phyloP scores from a whole-genome alignment of 2,113 vertebrate species.

The Gallinago paraguaiae region DNA sequence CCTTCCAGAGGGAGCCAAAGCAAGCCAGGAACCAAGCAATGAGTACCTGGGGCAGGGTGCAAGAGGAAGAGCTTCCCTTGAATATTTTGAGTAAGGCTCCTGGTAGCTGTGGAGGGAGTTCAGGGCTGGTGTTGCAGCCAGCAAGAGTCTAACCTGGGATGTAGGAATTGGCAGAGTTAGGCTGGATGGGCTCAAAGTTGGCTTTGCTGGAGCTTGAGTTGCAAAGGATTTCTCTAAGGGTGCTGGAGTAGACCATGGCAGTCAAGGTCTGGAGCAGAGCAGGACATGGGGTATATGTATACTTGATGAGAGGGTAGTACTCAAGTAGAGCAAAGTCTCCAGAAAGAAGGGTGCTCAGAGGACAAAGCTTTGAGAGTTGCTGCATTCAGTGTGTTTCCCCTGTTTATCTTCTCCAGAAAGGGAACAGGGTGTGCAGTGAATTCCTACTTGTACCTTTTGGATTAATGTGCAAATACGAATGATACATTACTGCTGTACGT shows the following conservation, averaged over 20 bases:
- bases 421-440: background rate
- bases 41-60: background rate
- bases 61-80: background rate
- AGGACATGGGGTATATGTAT: accelerated
- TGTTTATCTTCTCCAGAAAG: background rate
- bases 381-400: background rate
- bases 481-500: background rate
- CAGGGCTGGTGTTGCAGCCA: background rate
- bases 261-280: background rate
- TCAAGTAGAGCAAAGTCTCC: background rate
- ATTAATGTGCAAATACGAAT: background rate
- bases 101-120: accelerated
- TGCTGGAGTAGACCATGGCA: background rate
- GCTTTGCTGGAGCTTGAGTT: background rate
- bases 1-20: too few relatives aligned
- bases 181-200: background rate
- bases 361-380: background rate
- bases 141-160: background rate
- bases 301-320: background rate
- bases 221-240: background rate
- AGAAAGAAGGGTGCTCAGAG: background rate
- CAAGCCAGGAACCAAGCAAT: too few relatives aligned
- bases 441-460: background rate
- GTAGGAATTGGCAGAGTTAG: background rate
- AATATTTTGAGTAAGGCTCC: background rate